phyloP scores from a whole-genome alignment of 2,113 vertebrate genomes.

The Pygoscelis adeliae region DNA sequence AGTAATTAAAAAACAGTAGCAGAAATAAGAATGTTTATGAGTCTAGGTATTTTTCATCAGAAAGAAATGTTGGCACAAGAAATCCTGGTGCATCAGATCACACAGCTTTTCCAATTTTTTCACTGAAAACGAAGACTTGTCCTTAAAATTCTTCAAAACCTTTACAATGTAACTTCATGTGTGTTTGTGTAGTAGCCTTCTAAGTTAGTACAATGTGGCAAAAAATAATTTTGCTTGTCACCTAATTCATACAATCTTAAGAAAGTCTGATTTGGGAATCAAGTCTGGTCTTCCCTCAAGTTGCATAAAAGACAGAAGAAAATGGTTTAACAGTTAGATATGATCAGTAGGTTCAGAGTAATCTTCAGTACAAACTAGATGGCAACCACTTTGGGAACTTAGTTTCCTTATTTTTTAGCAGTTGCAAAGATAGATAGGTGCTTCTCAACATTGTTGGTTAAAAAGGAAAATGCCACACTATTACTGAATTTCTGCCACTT shows the following conservation, averaged over 20 bases:
- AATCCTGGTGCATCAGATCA: background rate
- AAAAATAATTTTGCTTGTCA: background rate
- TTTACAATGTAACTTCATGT: background rate
- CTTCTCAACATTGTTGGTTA: background rate
- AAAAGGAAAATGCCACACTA: background rate
- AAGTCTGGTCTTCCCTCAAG: background rate
- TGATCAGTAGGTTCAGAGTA: background rate
- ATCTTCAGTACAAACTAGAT: background rate
- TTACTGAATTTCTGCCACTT: background rate
- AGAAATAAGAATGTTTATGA: background rate
- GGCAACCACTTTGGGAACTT: background rate
- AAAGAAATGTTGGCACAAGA: background rate
- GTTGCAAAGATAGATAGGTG: background rate
- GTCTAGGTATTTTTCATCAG: background rate
- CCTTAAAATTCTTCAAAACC: background rate
- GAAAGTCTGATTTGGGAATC: background rate
- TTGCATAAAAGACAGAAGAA: background rate
- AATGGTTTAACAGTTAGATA: background rate
- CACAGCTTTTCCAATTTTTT: background rate
- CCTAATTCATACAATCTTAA: background rate
- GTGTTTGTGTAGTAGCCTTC: background rate
- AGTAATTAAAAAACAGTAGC: background rate
- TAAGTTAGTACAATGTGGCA: background rate
- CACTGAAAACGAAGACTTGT: background rate
- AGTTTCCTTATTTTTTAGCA: background rate